Base-by-base conservation (phyloP, 1,140 invertebrate species). In the Mycetomoellerius zeteki region DNA sequence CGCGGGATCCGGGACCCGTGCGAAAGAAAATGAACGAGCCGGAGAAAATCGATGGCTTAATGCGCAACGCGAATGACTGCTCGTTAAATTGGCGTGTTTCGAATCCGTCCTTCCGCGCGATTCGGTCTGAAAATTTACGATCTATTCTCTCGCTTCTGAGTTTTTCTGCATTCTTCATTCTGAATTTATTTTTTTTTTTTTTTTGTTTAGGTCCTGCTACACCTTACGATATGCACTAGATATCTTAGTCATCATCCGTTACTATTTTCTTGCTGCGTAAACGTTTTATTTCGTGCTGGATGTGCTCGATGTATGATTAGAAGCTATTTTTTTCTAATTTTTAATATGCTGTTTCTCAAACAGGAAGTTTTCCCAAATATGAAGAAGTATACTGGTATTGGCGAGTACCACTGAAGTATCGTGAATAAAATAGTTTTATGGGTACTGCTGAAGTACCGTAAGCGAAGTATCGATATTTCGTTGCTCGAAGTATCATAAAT, bases 31-130 rank as follows among this genome's bases (percentile, higher is more conserved):
- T 69, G 52, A 69, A 86, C 73, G 47, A 80, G 64, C 76, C 52
- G 24, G 60, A 86, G 84, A 88, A 77, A 77, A 84, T 69, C 72
- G 82, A 58, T 64, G 82, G 82, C 54, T 60, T 72, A 73, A 82
- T 72, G 56, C 52, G n/a, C 21, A 56, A 21, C 52, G 33, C 50
- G 76, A 50, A 12, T 37, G 56, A 12, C 60, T 43, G 50, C 65
- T 75, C 69, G 80, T 75, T 84, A 84, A 84, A 84, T 84, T 37
- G 71, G n/a, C 24, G 24, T 16, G 60, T 50, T 69, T 50, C 47
- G 14, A 33, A 2, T 37, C 12, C 27, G 27, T 37, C 27, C 8
- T 14, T 52, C 27, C 43, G 62, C 24, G 54, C 67, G 71, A 60
- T 84, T 50, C n/a, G 54, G 8, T 2, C 37, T 62, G 80, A 58